Evolutionary conservation across 92 coral and sea anemone genomes (phyloP).

Genomic region (Phenganax stokvisi): DNA sequence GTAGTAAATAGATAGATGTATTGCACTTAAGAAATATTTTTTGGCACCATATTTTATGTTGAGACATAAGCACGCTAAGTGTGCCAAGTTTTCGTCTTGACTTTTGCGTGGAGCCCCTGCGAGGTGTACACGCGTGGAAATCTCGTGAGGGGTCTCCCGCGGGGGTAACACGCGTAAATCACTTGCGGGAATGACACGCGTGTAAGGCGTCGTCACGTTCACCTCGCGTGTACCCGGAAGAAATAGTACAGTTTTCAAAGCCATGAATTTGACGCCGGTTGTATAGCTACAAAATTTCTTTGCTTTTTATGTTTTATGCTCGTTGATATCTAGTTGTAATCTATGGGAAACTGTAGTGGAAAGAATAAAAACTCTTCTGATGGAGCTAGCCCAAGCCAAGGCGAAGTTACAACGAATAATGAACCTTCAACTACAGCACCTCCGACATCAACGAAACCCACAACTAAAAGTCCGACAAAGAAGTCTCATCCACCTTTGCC

Average conservation of each 20-base stretch:
- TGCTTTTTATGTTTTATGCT: not conserved
- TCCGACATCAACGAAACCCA: not conserved
- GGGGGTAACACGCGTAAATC: not conserved
- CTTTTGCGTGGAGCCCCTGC: too few relatives aligned
- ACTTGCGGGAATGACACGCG: slow-evolving; percentile 32
- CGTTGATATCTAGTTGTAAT: not conserved
- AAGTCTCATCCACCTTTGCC: slow-evolving; percentile 41
- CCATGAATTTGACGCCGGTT: slow-evolving; percentile 7
- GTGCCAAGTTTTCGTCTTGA: too few relatives aligned
- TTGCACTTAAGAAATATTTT: too few relatives aligned
- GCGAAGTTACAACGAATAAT: not conserved
- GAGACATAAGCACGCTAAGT: too few relatives aligned
- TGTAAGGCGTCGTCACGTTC: slow-evolving; percentile 27
- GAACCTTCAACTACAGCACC: not conserved
- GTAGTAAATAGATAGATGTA: not conserved
- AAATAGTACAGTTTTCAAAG: slow-evolving; percentile 5
- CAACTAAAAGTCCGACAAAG: not conserved
- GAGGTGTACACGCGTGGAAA: too few relatives aligned
- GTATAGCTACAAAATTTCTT: not conserved
- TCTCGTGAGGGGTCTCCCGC: too few relatives aligned
- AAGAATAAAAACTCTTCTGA: not conserved
- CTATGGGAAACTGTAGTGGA: slow-evolving; percentile 42
- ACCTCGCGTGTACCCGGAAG: slow-evolving; percentile 31
- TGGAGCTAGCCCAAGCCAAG: not conserved
- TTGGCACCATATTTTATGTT: too few relatives aligned